Base-by-base conservation (phyloP, 1,140 invertebrate genomes). In the Drosophila sechellia region DNA sequence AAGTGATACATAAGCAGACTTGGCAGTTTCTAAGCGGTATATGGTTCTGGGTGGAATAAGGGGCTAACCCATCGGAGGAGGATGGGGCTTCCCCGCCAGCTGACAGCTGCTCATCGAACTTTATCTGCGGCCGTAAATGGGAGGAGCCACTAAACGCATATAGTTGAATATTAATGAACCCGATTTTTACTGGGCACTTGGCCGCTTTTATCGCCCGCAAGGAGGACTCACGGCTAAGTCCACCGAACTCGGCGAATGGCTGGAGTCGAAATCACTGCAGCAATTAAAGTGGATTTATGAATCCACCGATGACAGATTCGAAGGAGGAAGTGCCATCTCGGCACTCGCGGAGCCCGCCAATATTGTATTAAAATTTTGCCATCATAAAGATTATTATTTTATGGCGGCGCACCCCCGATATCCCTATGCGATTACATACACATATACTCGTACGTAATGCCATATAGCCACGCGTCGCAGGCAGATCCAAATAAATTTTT, bases 381-480 rank as follows among this genome's bases (percentile, higher is more conserved):
- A 87, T 87, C 84, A 87, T 87, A 87, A 87, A 87, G 84, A 87
- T 87, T 87, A 87, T 87, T 87, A 89, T 87, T 87, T 87, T 87
- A 87, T 89, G 84, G 61, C 70, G 50, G 31, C 34, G 54, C 68
- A 39, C 39, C 49, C 49, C 27, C 34, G 22, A 40, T 15, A 15
- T 37, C 15, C 42, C 15, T 45, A 37, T 34, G 20, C 20, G 20
- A 22, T 22, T 22, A 27, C 52, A 5, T 22, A 48, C 49, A 20
- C 49, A 35, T 43, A 13, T 48, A 22, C 20, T 2, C 10, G 3
- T 3, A 48, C 5, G 5, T 8, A n/a, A 6, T 43, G 27, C 27
- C 8, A 53, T 65, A 74, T 63, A 64, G 77, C 57, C 83, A 83
- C 83, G 83, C 83, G 83, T 83, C 83, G 74, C 83, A 83, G 83